Evolutionary conservation across 2,113 vertebrate genomes (phyloP).

Genomic region (Cinclus cinclus): DNA sequence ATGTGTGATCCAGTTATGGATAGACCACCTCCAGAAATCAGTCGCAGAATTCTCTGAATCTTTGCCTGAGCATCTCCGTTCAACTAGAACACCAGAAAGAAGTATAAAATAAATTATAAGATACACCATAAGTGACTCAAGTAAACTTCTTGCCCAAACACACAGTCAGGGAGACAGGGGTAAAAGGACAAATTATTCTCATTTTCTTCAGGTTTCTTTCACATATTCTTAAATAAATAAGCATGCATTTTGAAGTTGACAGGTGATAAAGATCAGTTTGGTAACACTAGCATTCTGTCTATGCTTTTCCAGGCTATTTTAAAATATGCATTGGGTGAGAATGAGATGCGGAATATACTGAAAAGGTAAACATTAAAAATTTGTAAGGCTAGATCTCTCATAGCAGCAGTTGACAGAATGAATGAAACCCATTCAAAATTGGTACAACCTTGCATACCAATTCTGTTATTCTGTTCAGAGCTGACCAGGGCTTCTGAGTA

Average conservation of each 20-base stretch:
- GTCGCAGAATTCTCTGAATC: conserved; percentile 85
- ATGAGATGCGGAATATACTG: background rate
- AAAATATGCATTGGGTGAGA: background rate
- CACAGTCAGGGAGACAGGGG: background rate
- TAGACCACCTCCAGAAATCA: conserved; percentile 92
- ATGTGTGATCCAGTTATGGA: conserved; percentile 95
- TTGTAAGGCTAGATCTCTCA: background rate
- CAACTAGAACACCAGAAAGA: conserved; percentile 75
- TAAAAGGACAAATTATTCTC: background rate
- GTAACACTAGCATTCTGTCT: background rate
- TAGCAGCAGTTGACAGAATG: background rate
- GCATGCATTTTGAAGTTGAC: background rate
- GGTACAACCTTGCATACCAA: fast-evolving
- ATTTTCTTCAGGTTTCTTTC: background rate
- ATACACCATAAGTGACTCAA: background rate
- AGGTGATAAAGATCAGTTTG: background rate
- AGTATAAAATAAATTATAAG: background rate
- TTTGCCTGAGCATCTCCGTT: conserved; percentile 93
- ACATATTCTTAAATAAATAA: background rate
- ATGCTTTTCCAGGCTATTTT: background rate
- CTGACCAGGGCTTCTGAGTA: background rate
- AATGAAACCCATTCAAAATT: background rate
- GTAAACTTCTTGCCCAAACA: background rate
- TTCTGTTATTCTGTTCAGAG: background rate
- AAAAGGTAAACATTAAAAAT: background rate